Percentiles rank a stretch among this genome's conserved stretches.
Evolutionary conservation across 2,888 invertebrate species (phyloP).

Genomic region (Conistra vaccinii): DNA sequence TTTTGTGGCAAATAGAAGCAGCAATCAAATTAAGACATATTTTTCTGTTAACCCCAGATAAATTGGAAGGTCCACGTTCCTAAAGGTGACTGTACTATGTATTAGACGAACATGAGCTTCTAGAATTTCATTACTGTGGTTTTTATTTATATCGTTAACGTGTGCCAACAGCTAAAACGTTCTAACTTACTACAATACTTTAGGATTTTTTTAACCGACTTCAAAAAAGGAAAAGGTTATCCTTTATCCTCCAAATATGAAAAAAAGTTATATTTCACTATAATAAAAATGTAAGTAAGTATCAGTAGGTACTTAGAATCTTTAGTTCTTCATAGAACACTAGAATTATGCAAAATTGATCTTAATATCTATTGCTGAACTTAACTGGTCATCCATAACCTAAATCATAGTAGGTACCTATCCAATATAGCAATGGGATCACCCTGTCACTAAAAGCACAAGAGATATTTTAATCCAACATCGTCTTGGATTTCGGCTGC

Average conservation of each 20-base stretch:
- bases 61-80: not conserved
- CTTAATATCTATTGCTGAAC: no score
- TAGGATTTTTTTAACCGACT: not conserved
- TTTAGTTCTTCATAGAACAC: not conserved
- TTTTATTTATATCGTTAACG: no score
- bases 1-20: constrained; percentile 41
- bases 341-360: not conserved
- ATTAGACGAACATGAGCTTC: not conserved
- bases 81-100: no score
- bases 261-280: not conserved
- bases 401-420: no score
- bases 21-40: constrained; percentile 21
- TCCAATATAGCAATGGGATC: not conserved
- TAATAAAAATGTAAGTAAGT: no score
- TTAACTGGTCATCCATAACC: no score
- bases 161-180: not conserved
- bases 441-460: not conserved
- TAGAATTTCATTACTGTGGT: constrained; percentile 8
- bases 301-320: no score
- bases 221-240: not conserved
- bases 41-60: constrained; percentile 6
- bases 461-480: constrained; percentile 34
- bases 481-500: constrained; percentile 8
- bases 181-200: not conserved
- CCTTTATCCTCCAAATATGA: no score